phyloP scores from a whole-genome alignment of 1,140 invertebrate species.

The Choristoneura fumiferana region DNA sequence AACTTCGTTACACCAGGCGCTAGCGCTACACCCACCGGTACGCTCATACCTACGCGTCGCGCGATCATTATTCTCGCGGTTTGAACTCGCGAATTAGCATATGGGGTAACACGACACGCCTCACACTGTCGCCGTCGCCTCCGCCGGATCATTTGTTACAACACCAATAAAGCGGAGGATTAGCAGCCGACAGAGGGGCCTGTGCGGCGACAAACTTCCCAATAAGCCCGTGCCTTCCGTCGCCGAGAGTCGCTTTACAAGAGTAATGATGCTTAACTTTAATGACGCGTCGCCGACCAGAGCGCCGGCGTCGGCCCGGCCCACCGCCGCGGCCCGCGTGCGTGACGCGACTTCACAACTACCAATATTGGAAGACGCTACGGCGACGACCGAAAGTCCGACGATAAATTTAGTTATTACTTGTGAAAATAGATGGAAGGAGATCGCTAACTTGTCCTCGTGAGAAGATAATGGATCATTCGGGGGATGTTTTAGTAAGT shows the following conservation, averaged over 20 bases:
- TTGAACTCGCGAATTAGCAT: conserved; percentile 28
- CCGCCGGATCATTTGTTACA: conserved; percentile 59
- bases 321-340: conserved; percentile 40
- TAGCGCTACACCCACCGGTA: background rate
- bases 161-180: conserved; percentile 60
- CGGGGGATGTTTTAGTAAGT: conserved; percentile 68
- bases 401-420: conserved; percentile 78
- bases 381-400: conserved; percentile 67
- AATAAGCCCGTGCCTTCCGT: conserved; percentile 60
- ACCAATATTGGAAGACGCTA: conserved; percentile 68
- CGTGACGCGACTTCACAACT: conserved; percentile 66
- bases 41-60: conserved; percentile 2
- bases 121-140: conserved; percentile 27
- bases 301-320: conserved; percentile 34
- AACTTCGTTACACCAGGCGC: background rate
- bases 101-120: conserved; percentile 27
- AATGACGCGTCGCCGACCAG: conserved; percentile 69
- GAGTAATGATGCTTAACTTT: conserved; percentile 78
- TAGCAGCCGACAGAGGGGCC: conserved; percentile 51
- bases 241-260: conserved; percentile 65
- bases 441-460: conserved; percentile 77
- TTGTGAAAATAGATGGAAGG: conserved; percentile 78
- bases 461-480: conserved; percentile 77
- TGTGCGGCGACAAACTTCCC: conserved; percentile 55
- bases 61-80: background rate